These are phyloP conservation scores for Phrynocephalus versicolor DNA, from an alignment of 2,113 vertebrate species.

Conservation along the genomic window DNA sequence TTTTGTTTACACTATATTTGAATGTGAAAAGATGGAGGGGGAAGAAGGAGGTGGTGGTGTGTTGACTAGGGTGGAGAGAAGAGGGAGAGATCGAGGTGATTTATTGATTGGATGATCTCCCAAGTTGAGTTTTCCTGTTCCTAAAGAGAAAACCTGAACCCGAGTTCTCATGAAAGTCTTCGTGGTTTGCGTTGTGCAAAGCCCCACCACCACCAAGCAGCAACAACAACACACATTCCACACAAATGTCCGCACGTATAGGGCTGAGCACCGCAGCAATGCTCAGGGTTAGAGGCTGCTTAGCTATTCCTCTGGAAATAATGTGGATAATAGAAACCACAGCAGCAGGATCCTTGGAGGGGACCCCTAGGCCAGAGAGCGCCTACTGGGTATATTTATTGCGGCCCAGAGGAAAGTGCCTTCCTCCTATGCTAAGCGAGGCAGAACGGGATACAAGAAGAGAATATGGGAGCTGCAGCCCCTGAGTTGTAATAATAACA, in stretches of 20 bases:
- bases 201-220: not conserved
- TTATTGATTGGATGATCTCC: not conserved
- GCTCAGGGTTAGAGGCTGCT: slow-evolving; percentile 30
- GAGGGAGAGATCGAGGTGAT: not conserved
- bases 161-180: not conserved
- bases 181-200: not conserved
- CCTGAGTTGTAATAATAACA: not conserved
- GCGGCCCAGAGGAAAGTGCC: not conserved
- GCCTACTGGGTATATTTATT: not conserved
- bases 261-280: slow-evolving; percentile 34
- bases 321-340: slow-evolving; percentile 18
- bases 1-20: slow-evolving; percentile 73
- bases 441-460: not conserved
- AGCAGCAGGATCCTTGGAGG: not conserved
- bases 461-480: not conserved
- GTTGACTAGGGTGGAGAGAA: not conserved
- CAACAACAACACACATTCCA: too few species aligned
- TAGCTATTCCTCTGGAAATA: slow-evolving; percentile 16
- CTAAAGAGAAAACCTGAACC: not conserved
- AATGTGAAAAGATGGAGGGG: slow-evolving; percentile 38
- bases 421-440: not conserved
- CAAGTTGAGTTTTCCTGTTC: slow-evolving; percentile 11
- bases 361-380: not conserved
- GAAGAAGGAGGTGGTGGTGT: not conserved
- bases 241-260: not conserved